Evolutionary conservation across 2,888 invertebrate species (phyloP).

Genomic region (Hemaris fuciformis): DNA sequence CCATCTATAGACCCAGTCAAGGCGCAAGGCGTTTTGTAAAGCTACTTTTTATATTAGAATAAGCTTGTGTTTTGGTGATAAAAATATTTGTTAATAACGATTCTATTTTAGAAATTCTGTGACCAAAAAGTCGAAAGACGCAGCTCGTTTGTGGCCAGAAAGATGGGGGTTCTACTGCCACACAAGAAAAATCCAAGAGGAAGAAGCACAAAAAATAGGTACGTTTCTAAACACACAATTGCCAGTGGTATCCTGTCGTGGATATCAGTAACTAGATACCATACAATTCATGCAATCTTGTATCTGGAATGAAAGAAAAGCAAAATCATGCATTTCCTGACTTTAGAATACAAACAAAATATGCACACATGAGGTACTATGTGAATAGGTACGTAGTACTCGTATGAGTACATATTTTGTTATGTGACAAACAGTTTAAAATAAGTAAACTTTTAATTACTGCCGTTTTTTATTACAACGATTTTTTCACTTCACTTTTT

Average conservation of each 20-base stretch:
- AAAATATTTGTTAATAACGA: no score
- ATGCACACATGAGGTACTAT: not conserved
- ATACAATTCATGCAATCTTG: no score
- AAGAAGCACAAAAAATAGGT: conserved; percentile 68
- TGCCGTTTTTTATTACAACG: no score
- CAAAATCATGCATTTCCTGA: no score
- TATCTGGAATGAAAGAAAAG: no score
- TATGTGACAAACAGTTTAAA: no score
- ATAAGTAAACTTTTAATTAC: no score
- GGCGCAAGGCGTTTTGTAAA: conserved; percentile 72
- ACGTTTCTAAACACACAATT: conserved; percentile 6
- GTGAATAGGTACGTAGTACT: no score
- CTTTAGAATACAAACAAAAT: no score
- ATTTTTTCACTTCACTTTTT: no score
- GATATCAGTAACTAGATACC: not conserved
- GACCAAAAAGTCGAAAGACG: conserved; percentile 55
- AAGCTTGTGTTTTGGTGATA: no score
- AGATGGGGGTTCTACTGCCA: conserved; percentile 66
- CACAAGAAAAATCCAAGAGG: conserved; percentile 61
- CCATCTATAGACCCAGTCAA: conserved; percentile 69
- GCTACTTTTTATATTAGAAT: conserved; percentile 17
- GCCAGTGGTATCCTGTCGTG: not conserved
- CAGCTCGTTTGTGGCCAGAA: conserved; percentile 63
- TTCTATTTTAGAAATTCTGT: conserved; percentile 48
- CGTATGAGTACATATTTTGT: no score